Percentiles rank a stretch among this genome's conserved stretches.
Evolutionary conservation across 2,888 invertebrate genomes (phyloP).

Genomic region (Pristionchus entomophagus): DNA sequence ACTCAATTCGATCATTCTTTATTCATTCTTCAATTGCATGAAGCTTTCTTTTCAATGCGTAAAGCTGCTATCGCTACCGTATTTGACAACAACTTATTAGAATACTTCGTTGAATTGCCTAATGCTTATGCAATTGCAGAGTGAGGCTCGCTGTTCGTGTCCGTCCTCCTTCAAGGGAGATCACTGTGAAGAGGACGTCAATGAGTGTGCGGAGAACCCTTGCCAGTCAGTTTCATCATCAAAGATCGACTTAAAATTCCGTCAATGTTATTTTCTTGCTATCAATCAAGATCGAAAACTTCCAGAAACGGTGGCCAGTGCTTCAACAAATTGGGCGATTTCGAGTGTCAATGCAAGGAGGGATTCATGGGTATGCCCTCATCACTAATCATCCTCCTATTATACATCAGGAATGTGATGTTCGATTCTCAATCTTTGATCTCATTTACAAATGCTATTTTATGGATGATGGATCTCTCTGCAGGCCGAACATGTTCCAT

Average conservation of each 20-base stretch:
- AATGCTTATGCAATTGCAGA: constrained; percentile 52
- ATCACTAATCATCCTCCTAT: not conserved
- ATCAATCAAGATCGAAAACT: no score
- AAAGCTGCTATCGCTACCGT: no score
- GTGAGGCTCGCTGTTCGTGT: constrained; percentile 89
- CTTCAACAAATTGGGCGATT: constrained; percentile 86
- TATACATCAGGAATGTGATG: no score
- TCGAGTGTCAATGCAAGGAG: constrained; percentile 60
- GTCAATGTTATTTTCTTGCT: no score
- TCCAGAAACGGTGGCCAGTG: constrained; percentile 82
- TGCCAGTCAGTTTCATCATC: constrained; percentile 23
- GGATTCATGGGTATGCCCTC: constrained; percentile 52
- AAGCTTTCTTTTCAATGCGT: not conserved
- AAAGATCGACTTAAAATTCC: no score
- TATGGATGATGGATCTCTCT: no score
- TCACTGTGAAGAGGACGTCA: constrained; percentile 88
- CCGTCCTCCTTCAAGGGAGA: constrained; percentile 88
- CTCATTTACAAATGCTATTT: no score
- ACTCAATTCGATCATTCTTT: not conserved
- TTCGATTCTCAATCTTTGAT: no score
- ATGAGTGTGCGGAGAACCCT: constrained; percentile 34
- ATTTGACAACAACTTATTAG: no score
- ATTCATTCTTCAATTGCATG: not conserved
- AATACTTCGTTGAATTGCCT: no score
- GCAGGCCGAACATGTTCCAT: not conserved